A percentile compares a stretch with the other conserved stretches of the same genome.
These are phyloP conservation scores for Chymomyza costata DNA, from an alignment of 1,140 invertebrate species.

Conservation along the genomic window DNA sequence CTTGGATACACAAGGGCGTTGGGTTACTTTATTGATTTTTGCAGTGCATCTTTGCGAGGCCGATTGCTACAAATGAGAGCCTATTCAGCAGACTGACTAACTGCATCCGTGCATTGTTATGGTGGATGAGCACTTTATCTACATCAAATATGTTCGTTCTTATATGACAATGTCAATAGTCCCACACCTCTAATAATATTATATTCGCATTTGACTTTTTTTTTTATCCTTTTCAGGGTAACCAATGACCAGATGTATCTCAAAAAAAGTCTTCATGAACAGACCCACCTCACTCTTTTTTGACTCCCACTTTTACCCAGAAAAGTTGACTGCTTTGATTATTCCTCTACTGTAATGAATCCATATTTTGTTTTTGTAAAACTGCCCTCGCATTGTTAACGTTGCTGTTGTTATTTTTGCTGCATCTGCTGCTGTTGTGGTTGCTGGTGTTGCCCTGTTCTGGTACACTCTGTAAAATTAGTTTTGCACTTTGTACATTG, in stretches of 20 bases:
- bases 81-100: too few relatives aligned
- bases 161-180: too few relatives aligned
- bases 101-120: too few relatives aligned
- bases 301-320: neutral
- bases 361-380: too few relatives aligned
- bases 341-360: conserved; percentile 2
- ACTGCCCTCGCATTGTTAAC: neutral
- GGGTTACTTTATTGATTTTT: too few relatives aligned
- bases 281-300: neutral
- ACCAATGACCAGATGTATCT: neutral
- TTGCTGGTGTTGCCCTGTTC: conserved; percentile 16
- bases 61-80: too few relatives aligned
- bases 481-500: conserved; percentile 73
- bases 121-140: too few relatives aligned
- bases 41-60: too few relatives aligned
- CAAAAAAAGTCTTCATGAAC: neutral
- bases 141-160: too few relatives aligned
- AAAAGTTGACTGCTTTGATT: neutral
- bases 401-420: conserved; percentile 14
- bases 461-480: conserved; percentile 69
- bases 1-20: too few relatives aligned
- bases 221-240: neutral
- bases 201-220: neutral
- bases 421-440: conserved; percentile 19
- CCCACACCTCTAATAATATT: too few relatives aligned